Evolutionary conservation across 2,888 invertebrate species (phyloP), one percentile per base, ranked within the genome.

Genomic region (Cryptops parisi): DNA sequence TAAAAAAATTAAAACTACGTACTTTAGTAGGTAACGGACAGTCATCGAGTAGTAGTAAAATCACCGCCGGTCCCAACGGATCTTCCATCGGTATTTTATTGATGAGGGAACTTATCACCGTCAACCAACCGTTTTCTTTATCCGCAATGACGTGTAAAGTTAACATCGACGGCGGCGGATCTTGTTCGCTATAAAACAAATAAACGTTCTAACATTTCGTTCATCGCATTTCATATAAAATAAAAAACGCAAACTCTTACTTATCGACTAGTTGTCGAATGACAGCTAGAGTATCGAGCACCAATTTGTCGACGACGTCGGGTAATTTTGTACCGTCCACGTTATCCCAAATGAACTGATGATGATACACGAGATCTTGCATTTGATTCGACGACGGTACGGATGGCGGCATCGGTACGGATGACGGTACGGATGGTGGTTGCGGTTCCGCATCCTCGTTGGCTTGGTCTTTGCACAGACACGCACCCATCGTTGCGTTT

Each of bases 21-120:
- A 82, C 86, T 76, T 80, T 84, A 51, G 89, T 84, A 15, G 93
- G 93, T 58, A 93, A 72, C 15, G 91, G 90, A 64, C 89, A 90
- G 65, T 91, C 91, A 65, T 93, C 91, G 53, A 93, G 74, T 22
- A 93, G 74, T 43, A 93, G 75, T 1, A 85, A 85, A 58, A 93
- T 89, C 39, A 89, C 87, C 19, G 89, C 88, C 1, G 90, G 88
- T 0, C 91, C 91, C 55, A 91, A 76, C 2, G 60, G 88, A 68
- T 90, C 82, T 53, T 81, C 78, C 62, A 72, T 67, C 0, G 91
- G 90, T 57, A 90, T 84, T 21, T 82, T 79, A 61, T 80, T 78
- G 40, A 88, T 79, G 75, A 90, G 79, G 0, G 87, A 85, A 55
- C 79, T 77, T 0, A 90, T 81, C 38, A 91, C 82, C 67, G 84